These are phyloP conservation scores for Dasyurus viverrinus DNA, from an alignment of 2,113 vertebrate species.

Conservation along the genomic window DNA sequence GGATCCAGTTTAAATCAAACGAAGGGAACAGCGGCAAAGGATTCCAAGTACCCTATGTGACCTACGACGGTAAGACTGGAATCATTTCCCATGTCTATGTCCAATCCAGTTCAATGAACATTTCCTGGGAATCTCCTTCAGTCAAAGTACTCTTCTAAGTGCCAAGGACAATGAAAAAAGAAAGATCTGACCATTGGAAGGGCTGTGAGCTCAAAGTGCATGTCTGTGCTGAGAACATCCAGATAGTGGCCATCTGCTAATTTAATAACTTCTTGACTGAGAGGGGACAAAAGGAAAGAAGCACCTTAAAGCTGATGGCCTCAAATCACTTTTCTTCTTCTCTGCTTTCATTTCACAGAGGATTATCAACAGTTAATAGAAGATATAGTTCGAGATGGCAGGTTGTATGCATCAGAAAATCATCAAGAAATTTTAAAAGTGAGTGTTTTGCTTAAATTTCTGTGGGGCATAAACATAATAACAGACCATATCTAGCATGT, in stretches of 20 bases:
- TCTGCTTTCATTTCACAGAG: constrained; percentile 84
- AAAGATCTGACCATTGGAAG: too few species aligned
- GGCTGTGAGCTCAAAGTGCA: neutral
- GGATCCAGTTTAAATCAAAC: constrained; percentile 96
- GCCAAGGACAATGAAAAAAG: fast-evolving
- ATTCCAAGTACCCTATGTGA: constrained; percentile 96
- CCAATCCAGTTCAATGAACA: neutral
- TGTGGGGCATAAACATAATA: neutral
- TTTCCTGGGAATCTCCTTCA: fast-evolving
- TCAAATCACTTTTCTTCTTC: neutral
- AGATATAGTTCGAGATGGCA: constrained; percentile 94
- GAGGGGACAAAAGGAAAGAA: neutral
- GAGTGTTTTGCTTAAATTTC: constrained; percentile 47
- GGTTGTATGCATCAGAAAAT: constrained; percentile 95
- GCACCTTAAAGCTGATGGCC: neutral
- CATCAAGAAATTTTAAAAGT: constrained; percentile 97
- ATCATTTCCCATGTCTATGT: constrained; percentile 7
- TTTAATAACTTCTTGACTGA: neutral
- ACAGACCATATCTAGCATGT: neutral
- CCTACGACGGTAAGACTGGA: constrained; percentile 89
- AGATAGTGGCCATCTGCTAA: neutral
- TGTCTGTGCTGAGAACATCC: neutral
- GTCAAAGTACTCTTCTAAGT: neutral
- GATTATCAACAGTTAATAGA: constrained; percentile 97
- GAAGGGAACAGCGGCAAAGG: constrained; percentile 96